These are phyloP conservation scores for Oceanodroma leucorhoa DNA, from an alignment of 2,797 vertebrate genomes.

Conservation along the genomic window DNA sequence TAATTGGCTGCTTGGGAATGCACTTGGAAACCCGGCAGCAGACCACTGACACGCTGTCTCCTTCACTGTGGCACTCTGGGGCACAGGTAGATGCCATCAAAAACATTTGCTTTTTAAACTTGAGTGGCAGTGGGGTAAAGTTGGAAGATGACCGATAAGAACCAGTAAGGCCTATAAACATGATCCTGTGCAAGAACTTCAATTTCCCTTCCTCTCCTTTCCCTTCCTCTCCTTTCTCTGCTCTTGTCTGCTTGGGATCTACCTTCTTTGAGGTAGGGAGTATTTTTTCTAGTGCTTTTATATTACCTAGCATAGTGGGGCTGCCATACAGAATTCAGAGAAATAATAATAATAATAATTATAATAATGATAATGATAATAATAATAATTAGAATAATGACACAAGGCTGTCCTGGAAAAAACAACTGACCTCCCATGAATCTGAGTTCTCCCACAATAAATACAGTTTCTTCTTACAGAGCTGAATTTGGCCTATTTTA, in stretches of 20 bases:
- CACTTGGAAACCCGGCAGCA: background rate
- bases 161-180: background rate
- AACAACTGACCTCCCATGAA: background rate
- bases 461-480: background rate
- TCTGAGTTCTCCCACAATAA: background rate
- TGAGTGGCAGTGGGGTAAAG: background rate
- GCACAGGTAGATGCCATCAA: background rate
- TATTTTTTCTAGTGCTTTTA: background rate
- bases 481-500: conserved; percentile 11
- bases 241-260: background rate
- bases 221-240: background rate
- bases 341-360: background rate
- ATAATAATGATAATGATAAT: background rate
- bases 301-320: background rate
- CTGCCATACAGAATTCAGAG: background rate
- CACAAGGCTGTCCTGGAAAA: background rate
- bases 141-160: background rate
- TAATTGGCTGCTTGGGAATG: conserved; percentile 2
- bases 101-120: background rate
- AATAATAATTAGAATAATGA: background rate
- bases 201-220: background rate
- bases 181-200: background rate
- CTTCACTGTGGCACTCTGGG: background rate
- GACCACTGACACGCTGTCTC: rapidly evolving
- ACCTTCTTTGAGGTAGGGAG: background rate